These are phyloP conservation scores for Menura novaehollandiae DNA, from an alignment of 2,113 vertebrate species.

Conservation along the genomic window DNA sequence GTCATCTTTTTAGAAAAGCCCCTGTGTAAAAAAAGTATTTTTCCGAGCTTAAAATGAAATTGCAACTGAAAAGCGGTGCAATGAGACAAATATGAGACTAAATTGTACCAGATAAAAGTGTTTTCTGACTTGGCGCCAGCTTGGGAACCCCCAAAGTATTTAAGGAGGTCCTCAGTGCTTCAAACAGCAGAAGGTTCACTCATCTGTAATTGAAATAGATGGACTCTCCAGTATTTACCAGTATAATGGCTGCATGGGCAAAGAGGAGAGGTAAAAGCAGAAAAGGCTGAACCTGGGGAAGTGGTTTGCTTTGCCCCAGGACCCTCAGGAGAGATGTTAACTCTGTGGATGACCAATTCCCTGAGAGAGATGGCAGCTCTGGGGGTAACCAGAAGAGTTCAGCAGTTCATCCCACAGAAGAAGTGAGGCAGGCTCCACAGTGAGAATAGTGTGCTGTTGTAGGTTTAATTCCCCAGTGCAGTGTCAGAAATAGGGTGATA, in stretches of 20 bases:
- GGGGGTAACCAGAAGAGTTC: background rate
- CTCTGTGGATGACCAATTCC: background rate
- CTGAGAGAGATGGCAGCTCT: background rate
- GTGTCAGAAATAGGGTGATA: background rate
- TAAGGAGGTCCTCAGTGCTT: background rate
- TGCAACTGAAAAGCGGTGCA: background rate
- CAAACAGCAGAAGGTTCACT: background rate
- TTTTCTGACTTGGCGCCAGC: background rate
- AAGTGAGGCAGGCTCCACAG: background rate
- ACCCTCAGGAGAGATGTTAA: background rate
- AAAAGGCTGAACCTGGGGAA: background rate
- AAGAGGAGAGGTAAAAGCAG: background rate
- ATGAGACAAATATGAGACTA: background rate
- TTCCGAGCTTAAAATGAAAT: background rate
- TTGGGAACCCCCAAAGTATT: background rate
- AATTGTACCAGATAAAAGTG: background rate
- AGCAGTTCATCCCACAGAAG: background rate
- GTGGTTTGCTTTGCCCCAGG: background rate
- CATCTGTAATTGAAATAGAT: background rate
- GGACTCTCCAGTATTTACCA: background rate
- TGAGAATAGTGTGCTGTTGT: background rate
- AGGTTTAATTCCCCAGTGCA: background rate
- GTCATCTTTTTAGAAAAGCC: background rate
- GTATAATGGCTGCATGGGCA: background rate
- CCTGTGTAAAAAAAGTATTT: background rate